A percentile compares a stretch with the other conserved stretches of the same genome.
Evolutionary conservation across 2,888 invertebrate species (phyloP).

Genomic region (Drosophila stalkeri): DNA sequence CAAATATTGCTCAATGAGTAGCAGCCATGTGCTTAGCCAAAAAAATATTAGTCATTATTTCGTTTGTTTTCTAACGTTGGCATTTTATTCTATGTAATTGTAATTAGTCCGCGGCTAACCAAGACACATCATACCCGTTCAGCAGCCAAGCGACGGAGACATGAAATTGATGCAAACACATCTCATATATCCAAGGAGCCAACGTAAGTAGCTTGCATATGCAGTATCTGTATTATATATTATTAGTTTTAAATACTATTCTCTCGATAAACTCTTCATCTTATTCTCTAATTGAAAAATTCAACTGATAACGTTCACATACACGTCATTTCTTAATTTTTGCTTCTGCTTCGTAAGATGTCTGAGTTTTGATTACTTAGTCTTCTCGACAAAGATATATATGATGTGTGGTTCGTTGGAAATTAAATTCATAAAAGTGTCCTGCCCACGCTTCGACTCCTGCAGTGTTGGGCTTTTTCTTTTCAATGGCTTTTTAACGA

Average conservation of each 20-base stretch:
- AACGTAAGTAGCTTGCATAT: slow-evolving; percentile 76
- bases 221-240: background rate
- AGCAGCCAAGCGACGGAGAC: slow-evolving; percentile 87
- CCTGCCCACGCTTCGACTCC: slow-evolving; percentile 60
- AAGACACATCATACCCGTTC: slow-evolving; percentile 81
- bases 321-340: background rate
- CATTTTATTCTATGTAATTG: slow-evolving; percentile 54
- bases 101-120: slow-evolving; percentile 80
- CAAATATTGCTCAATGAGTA: slow-evolving; percentile 40
- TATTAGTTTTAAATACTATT: background rate
- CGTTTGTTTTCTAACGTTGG: slow-evolving; percentile 25
- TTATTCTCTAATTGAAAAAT: background rate
- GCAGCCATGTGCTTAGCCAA: slow-evolving; percentile 17
- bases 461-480: slow-evolving; percentile 43
- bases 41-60: slow-evolving; percentile 21
- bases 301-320: background rate
- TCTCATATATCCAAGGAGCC: slow-evolving; percentile 85
- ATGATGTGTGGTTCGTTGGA: background rate
- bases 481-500: slow-evolving; percentile 64
- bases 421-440: slow-evolving; percentile 4
- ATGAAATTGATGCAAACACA: slow-evolving; percentile 87
- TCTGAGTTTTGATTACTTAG: background rate
- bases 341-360: background rate
- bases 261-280: background rate
- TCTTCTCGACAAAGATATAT: background rate